Evolutionary conservation across 2,888 invertebrate species (phyloP).

Genomic region (Maniola hyperantus): DNA sequence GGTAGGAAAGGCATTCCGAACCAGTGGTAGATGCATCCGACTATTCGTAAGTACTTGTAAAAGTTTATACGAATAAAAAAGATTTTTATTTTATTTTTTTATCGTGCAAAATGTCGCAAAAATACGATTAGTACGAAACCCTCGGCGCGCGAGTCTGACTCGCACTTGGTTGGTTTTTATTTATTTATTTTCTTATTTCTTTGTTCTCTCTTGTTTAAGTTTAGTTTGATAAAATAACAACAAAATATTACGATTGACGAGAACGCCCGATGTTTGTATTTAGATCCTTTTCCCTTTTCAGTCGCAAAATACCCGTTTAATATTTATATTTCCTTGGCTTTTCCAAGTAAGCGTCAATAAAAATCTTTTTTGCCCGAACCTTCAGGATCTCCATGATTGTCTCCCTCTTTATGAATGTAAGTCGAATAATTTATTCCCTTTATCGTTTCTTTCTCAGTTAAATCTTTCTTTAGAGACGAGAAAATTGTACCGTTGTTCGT

Average conservation of each 20-base stretch:
- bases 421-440: background rate
- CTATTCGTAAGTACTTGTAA: too few species aligned
- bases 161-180: too few species aligned
- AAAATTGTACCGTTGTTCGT: background rate
- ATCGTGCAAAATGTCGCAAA: too few species aligned
- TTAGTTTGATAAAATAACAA: background rate
- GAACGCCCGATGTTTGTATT: background rate
- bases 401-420: background rate
- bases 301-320: constrained; percentile 25
- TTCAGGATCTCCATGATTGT: constrained; percentile 20
- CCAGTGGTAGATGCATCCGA: too few species aligned
- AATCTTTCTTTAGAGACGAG: background rate
- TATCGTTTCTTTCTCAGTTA: background rate
- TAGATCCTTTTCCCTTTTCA: constrained; percentile 13
- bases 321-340: constrained; percentile 29
- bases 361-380: constrained; percentile 22
- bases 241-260: background rate
- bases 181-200: background rate
- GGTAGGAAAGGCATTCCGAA: too few species aligned
- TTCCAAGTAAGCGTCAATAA: constrained; percentile 30
- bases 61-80: too few species aligned
- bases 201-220: background rate
- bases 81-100: too few species aligned
- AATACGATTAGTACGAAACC: too few species aligned
- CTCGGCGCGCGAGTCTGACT: too few species aligned